These are phyloP conservation scores for Euglossa dilemma DNA, from an alignment of 1,140 invertebrate species.

Conservation along the genomic window DNA sequence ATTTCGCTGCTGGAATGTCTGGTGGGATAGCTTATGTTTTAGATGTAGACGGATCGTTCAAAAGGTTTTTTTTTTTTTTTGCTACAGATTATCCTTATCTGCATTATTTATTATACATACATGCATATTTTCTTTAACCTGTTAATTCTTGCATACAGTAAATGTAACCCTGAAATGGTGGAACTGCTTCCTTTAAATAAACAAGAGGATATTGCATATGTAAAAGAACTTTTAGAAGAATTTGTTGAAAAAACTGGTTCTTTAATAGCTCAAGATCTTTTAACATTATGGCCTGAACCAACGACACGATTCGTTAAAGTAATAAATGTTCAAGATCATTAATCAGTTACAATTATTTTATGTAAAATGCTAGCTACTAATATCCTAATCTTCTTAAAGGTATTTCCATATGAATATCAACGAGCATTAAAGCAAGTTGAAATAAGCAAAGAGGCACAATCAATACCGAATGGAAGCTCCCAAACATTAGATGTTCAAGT, in stretches of 20 bases:
- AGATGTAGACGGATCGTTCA: slow-evolving; percentile 93
- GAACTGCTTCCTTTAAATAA: slow-evolving; percentile 91
- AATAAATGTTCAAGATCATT: not conserved
- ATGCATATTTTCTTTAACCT: not conserved
- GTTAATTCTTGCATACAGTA: slow-evolving; percentile 80
- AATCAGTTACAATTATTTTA: not conserved
- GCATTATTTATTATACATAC: too few species aligned
- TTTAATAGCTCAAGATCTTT: slow-evolving; percentile 89
- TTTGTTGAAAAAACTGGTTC: slow-evolving; percentile 96
- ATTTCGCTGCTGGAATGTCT: slow-evolving; percentile 99
- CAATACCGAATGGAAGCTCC: slow-evolving; percentile 75
- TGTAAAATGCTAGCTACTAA: not conserved
- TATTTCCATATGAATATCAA: slow-evolving; percentile 99
- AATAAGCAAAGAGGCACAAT: slow-evolving; percentile 81
- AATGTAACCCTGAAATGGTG: slow-evolving; percentile 96
- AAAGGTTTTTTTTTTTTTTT: slow-evolving; percentile 76
- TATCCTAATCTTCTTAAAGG: slow-evolving; percentile 69
- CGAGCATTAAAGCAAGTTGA: slow-evolving; percentile 91
- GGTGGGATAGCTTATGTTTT: slow-evolving; percentile 98
- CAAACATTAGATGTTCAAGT: slow-evolving; percentile 82
- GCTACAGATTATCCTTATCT: not conserved
- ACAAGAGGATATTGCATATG: slow-evolving; percentile 90
- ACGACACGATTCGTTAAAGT: slow-evolving; percentile 95
- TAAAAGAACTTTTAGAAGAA: slow-evolving; percentile 91
- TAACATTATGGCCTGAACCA: slow-evolving; percentile 92